Conservation (phyloP, 2,797 vertebrate species). For the Urophycis tenuis region DNA sequence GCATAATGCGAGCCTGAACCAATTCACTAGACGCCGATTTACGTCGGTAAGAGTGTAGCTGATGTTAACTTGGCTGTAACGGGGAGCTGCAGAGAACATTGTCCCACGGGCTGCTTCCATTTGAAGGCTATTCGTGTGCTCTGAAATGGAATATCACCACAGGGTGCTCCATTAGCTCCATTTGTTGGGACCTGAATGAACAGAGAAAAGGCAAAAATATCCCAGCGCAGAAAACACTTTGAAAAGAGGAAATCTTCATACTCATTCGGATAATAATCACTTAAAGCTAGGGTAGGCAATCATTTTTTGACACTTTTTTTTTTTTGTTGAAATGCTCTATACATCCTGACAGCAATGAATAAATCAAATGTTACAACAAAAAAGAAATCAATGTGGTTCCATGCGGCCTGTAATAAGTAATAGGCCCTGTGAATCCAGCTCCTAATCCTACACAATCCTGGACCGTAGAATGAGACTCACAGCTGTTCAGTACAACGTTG, state of each 20-base stretch:
- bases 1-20: neutral
- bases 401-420: too few relatives aligned
- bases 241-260: neutral
- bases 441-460: too few relatives aligned
- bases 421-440: too few relatives aligned
- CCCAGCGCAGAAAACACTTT: neutral
- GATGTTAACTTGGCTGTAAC: neutral
- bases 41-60: neutral
- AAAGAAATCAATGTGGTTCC: too few relatives aligned
- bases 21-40: neutral
- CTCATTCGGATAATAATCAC: neutral
- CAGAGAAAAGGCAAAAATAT: neutral
- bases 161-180: neutral
- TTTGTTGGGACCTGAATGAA: neutral
- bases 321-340: too few relatives aligned
- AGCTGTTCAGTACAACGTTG: too few relatives aligned
- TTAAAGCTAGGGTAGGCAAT: too few relatives aligned
- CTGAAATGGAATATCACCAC: neutral
- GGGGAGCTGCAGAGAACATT: neutral
- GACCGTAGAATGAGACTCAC: too few relatives aligned
- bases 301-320: too few relatives aligned
- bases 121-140: neutral
- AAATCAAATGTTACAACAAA: too few relatives aligned
- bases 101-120: neutral
- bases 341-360: too few relatives aligned